Evolutionary conservation across 2,113 vertebrate genomes (phyloP).

Genomic region (Spea multiplicata): DNA sequence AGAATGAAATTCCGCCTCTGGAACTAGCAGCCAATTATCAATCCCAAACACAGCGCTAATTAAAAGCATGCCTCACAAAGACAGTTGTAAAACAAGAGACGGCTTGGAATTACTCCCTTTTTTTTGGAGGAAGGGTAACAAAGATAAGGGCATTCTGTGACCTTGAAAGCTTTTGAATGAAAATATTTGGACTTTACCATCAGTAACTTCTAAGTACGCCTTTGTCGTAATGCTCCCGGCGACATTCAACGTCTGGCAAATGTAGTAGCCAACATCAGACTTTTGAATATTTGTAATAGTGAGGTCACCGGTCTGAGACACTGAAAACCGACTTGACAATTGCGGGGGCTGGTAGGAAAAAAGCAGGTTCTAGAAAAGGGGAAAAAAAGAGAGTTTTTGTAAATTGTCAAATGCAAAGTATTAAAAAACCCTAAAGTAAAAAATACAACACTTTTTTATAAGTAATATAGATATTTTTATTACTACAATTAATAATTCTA

Average conservation of each 20-base stretch:
- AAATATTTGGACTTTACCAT: slow-evolving; percentile 74
- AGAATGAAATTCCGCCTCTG: slow-evolving; percentile 4
- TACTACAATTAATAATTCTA: too few species aligned
- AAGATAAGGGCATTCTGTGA: slow-evolving; percentile 27
- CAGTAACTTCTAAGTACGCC: slow-evolving; percentile 94
- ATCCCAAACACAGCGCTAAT: slow-evolving; percentile 31
- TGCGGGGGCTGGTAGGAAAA: slow-evolving; percentile 96
- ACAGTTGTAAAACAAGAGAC: slow-evolving; percentile 24
- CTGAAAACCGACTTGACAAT: slow-evolving; percentile 90
- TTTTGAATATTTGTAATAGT: slow-evolving; percentile 90
- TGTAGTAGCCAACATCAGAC: slow-evolving; percentile 92
- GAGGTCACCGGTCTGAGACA: slow-evolving; percentile 95
- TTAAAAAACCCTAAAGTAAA: too few species aligned
- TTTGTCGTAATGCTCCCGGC: slow-evolving; percentile 98
- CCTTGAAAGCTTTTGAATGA: slow-evolving; percentile 43
- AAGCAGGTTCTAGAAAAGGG: slow-evolving; percentile 80
- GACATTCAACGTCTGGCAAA: slow-evolving; percentile 97
- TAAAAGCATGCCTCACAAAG: slow-evolving; percentile 22
- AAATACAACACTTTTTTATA: too few species aligned
- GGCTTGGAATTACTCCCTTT: not conserved
- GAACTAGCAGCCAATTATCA: slow-evolving; percentile 30
- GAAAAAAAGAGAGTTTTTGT: too few species aligned
- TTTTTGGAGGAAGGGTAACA: slow-evolving; percentile 5
- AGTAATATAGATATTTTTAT: too few species aligned
- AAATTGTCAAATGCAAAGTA: too few species aligned